Percentiles rank a stretch among this genome's conserved stretches.
Evolutionary conservation across 1,140 invertebrate genomes (phyloP).

Genomic region (Bombus haemorrhoidalis): DNA sequence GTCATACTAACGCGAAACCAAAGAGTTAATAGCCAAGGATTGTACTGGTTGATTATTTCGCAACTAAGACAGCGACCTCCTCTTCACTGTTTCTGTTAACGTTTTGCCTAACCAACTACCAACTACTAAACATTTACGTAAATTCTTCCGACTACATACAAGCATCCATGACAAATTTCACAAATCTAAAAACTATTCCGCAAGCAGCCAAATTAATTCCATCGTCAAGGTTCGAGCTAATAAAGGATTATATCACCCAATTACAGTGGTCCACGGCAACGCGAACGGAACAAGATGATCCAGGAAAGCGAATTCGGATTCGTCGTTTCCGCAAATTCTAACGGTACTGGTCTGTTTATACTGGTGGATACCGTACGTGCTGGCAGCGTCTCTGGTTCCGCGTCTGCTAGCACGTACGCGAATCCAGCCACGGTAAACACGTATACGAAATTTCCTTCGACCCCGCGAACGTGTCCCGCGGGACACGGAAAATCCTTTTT

Average conservation of each 20-base stretch:
- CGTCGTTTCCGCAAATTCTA: slow-evolving; percentile 38
- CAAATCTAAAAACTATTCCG: neutral
- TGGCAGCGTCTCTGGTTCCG: neutral
- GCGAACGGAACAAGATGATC: neutral
- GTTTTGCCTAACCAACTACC: too few species aligned
- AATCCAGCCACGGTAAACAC: slow-evolving; percentile 59
- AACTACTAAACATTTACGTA: too few species aligned
- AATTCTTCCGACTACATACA: too few species aligned
- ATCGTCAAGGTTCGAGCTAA: neutral
- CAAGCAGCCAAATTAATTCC: neutral
- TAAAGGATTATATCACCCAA: neutral
- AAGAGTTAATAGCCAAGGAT: neutral
- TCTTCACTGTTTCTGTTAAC: too few species aligned
- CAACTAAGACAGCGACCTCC: too few species aligned
- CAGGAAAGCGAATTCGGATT: slow-evolving; percentile 42
- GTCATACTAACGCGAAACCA: too few species aligned
- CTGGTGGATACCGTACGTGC: slow-evolving; percentile 30
- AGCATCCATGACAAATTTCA: neutral
- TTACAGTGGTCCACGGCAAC: neutral
- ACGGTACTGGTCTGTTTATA: slow-evolving; percentile 10
- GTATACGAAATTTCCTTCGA: slow-evolving; percentile 60
- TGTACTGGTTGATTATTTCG: neutral
- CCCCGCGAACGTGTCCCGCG: slow-evolving; percentile 39
- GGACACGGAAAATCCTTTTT: slow-evolving; percentile 41
- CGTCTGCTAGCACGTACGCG: slow-evolving; percentile 48